These are phyloP conservation scores for Euplexia lucipara DNA, from an alignment of 2,888 invertebrate species.

Conservation along the genomic window DNA sequence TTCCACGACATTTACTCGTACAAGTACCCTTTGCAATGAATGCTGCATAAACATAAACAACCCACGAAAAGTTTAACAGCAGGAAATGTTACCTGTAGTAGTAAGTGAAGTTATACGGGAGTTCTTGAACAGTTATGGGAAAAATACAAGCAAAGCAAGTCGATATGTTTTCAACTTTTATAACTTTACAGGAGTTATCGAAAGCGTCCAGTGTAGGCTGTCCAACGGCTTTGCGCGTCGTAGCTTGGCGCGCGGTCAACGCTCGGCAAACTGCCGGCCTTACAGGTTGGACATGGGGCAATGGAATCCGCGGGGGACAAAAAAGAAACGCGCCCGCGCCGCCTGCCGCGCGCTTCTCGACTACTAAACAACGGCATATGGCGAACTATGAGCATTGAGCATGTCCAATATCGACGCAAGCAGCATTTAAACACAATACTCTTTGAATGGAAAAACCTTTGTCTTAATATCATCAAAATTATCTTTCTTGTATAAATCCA, in stretches of 20 bases:
- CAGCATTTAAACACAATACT: conserved; percentile 27
- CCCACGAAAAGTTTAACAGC: conserved; percentile 1
- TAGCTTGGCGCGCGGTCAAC: conserved; percentile 87
- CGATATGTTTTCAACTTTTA: conserved; percentile 60
- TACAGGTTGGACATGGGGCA: conserved; percentile 90
- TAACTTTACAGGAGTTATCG: conserved; percentile 75
- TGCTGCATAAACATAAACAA: neutral
- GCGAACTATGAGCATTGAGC: conserved; percentile 59
- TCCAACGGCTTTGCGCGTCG: conserved; percentile 83
- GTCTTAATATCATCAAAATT: conserved; percentile 1
- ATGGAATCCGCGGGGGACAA: conserved; percentile 89
- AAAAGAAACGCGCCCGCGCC: conserved; percentile 84
- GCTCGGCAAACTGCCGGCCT: conserved; percentile 90
- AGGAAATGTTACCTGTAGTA: neutral
- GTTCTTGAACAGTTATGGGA: conserved; percentile 10
- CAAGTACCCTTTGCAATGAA: neutral
- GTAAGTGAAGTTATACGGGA: neutral
- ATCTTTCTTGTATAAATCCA: no score
- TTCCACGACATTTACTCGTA: neutral
- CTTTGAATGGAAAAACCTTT: conserved; percentile 13
- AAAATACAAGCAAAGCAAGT: conserved; percentile 30
- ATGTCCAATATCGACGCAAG: conserved; percentile 44
- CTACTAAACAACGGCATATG: conserved; percentile 79
- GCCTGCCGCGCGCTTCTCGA: conserved; percentile 77
- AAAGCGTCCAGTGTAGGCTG: conserved; percentile 82